Evolutionary conservation across 2,113 vertebrate genomes (phyloP).

Genomic region (Hippopotamus amphibius): DNA sequence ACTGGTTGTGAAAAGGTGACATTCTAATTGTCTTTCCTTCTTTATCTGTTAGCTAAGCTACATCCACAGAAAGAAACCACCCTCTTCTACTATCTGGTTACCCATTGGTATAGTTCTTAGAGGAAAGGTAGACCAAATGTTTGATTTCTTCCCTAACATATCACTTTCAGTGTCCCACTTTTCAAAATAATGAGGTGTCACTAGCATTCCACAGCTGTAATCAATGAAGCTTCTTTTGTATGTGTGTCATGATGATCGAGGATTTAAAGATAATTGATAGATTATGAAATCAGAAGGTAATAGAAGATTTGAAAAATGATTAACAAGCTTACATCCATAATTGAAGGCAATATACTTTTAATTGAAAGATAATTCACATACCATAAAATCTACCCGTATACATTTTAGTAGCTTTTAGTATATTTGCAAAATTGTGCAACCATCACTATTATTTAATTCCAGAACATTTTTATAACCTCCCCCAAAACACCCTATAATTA

Average conservation of each 20-base stretch:
- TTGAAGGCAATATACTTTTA: neutral
- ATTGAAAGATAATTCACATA: neutral
- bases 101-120: neutral
- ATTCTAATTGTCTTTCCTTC: neutral
- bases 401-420: neutral
- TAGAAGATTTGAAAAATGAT: neutral
- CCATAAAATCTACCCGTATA: neutral
- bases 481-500: too few species aligned
- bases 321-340: neutral
- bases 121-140: too few species aligned
- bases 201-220: neutral
- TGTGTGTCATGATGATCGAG: neutral
- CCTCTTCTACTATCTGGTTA: neutral
- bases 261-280: neutral
- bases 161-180: too few species aligned
- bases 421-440: neutral
- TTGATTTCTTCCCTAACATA: too few species aligned
- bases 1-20: neutral
- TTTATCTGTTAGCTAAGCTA: neutral
- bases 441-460: neutral
- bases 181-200: too few species aligned
- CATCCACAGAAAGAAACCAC: neutral
- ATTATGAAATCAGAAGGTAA: neutral
- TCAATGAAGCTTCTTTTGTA: neutral
- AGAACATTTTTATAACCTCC: neutral